Evolutionary conservation across 2,113 vertebrate species (phyloP).

Genomic region (Neogale vison): DNA sequence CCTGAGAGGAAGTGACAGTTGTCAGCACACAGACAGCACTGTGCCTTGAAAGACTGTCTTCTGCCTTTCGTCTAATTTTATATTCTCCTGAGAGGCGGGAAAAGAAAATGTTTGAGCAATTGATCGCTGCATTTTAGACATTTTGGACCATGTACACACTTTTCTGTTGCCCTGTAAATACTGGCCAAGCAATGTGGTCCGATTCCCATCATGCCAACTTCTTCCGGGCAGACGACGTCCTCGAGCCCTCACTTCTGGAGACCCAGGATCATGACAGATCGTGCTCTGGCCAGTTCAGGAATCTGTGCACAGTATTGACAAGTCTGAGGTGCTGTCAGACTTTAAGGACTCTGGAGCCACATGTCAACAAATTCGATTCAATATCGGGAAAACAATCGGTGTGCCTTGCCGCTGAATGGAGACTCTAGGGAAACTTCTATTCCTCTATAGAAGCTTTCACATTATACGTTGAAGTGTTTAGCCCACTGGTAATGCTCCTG

Average conservation of each 20-base stretch:
- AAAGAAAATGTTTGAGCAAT: constrained; percentile 61
- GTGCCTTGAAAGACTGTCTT: background rate
- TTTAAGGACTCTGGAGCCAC: constrained; percentile 34
- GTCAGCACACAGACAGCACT: background rate
- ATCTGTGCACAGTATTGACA: background rate
- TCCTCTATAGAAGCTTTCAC: constrained; percentile 44
- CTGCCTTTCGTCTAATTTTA: background rate
- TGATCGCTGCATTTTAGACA: constrained; percentile 10
- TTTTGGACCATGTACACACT: constrained; percentile 33
- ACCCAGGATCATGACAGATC: background rate
- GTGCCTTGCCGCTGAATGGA: constrained; percentile 25
- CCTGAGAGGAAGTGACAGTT: background rate
- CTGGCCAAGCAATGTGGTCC: background rate
- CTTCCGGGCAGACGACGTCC: constrained; percentile 44
- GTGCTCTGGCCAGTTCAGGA: background rate
- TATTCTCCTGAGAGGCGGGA: background rate
- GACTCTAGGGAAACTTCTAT: constrained; percentile 30
- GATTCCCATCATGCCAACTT: constrained; percentile 15
- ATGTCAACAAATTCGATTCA: constrained; percentile 65
- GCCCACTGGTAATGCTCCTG: constrained; percentile 21
- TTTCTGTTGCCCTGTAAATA: background rate
- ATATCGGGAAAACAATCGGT: background rate
- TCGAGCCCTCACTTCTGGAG: constrained; percentile 12
- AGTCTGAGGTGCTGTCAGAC: constrained; percentile 9
- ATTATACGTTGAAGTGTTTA: constrained; percentile 52